Conservation (phyloP, 2,113 vertebrate species). For the Pachypanchax playfairii region DNA sequence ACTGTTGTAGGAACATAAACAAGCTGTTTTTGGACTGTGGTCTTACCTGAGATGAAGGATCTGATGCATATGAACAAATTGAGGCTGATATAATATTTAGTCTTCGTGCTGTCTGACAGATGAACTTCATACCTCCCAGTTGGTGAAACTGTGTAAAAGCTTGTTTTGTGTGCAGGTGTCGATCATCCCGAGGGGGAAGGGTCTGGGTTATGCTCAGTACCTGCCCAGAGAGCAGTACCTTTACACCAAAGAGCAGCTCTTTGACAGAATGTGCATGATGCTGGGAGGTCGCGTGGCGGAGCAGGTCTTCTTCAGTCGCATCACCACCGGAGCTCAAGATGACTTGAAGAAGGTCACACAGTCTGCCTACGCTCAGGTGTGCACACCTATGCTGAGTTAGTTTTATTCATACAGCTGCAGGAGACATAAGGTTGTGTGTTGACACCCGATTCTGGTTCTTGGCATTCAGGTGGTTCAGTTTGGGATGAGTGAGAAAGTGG, state of each 20-base stretch:
- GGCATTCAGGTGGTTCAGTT: slow-evolving; percentile 90
- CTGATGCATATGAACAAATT: no score
- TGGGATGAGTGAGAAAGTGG: slow-evolving; percentile 95
- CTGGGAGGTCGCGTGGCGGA: slow-evolving; percentile 93
- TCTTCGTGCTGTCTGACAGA: no score
- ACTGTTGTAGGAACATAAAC: no score
- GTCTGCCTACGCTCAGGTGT: slow-evolving; percentile 94
- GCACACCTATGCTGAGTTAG: background rate
- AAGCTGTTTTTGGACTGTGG: no score
- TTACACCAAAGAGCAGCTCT: slow-evolving; percentile 93
- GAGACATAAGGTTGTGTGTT: background rate
- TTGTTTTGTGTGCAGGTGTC: slow-evolving; percentile 83
- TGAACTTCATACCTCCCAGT: no score
- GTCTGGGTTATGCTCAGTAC: slow-evolving; percentile 93
- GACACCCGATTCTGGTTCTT: slow-evolving; percentile 7
- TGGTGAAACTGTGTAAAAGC: background rate
- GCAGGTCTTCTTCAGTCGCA: slow-evolving; percentile 91
- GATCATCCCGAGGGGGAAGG: slow-evolving; percentile 93
- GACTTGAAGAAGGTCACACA: slow-evolving; percentile 95
- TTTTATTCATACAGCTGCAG: no score
- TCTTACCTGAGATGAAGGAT: no score
- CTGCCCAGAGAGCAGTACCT: slow-evolving; percentile 94
- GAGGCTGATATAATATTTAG: no score
- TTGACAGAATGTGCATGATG: slow-evolving; percentile 98
- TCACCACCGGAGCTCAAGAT: slow-evolving; percentile 94